phyloP scores from a whole-genome alignment of 2,888 invertebrate genomes.

The Furcula furcula region DNA sequence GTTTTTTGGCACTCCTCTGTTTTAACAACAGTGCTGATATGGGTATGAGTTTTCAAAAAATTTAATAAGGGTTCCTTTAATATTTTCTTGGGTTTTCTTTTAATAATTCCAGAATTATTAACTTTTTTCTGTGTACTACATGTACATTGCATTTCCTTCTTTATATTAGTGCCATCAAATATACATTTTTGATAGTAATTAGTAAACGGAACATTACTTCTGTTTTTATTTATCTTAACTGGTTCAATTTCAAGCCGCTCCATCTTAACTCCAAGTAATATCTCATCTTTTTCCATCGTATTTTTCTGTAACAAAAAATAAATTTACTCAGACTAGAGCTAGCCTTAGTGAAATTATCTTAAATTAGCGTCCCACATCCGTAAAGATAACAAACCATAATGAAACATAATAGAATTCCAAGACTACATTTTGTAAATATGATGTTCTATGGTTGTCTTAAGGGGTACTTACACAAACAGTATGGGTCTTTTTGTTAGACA shows the following conservation, averaged over 20 bases:
- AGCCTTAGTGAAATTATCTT: too few species aligned
- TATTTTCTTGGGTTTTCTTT: conserved; percentile 71
- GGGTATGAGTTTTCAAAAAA: conserved; percentile 54
- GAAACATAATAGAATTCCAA: too few species aligned
- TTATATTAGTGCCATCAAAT: conserved; percentile 28
- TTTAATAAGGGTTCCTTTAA: conserved; percentile 81
- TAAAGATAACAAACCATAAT: too few species aligned
- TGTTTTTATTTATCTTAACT: conserved; percentile 42
- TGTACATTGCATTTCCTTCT: conserved; percentile 46
- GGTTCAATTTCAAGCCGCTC: conserved; percentile 81
- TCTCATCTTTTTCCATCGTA: conserved; percentile 69
- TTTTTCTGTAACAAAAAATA: not conserved
- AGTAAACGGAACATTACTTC: conserved; percentile 56
- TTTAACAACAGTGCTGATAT: conserved; percentile 24
- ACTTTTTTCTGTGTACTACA: conserved; percentile 48
- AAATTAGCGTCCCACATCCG: too few species aligned
- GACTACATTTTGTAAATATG: too few species aligned
- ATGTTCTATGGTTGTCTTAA: too few species aligned
- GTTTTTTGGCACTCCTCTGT: conserved; percentile 30
- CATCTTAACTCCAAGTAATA: conserved; percentile 76
- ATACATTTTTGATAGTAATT: too few species aligned
- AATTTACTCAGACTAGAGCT: too few species aligned
- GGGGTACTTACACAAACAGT: too few species aligned
- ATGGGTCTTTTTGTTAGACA: too few species aligned
- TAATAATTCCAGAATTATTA: conserved; percentile 46